These are phyloP conservation scores for Magallana nippona DNA, from an alignment of 2,888 invertebrate species.

Conservation along the genomic window DNA sequence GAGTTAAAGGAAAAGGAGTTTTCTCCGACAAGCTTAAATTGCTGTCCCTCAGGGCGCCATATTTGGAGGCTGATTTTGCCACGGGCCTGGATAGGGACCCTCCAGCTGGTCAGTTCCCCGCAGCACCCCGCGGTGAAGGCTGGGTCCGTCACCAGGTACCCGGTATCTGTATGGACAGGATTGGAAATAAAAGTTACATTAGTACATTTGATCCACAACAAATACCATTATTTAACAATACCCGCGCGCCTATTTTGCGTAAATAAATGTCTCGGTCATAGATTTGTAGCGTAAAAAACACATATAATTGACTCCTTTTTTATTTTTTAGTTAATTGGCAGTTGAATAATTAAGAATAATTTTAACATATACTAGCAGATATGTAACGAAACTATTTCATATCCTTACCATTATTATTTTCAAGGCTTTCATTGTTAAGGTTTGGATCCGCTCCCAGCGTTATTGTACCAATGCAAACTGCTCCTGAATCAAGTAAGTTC, in stretches of 20 bases:
- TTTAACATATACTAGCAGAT: too few relatives aligned
- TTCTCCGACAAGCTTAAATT: background rate
- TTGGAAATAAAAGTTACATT: background rate
- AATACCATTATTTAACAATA: too few relatives aligned
- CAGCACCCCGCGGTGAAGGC: conserved; percentile 44
- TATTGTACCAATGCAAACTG: background rate
- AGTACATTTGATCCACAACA: too few relatives aligned
- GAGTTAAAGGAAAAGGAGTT: conserved; percentile 22
- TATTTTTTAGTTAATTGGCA: too few relatives aligned
- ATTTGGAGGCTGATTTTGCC: conserved; percentile 53
- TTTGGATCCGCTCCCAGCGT: background rate
- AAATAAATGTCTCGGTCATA: too few relatives aligned
- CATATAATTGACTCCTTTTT: too few relatives aligned
- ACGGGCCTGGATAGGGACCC: conserved; percentile 39
- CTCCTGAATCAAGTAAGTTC: background rate
- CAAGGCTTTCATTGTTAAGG: background rate
- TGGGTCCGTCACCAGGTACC: conserved; percentile 29
- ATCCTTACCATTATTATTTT: background rate
- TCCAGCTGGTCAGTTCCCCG: conserved; percentile 51
- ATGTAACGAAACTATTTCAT: background rate
- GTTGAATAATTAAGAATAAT: too few relatives aligned
- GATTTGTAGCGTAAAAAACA: too few relatives aligned
- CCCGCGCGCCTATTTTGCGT: too few relatives aligned
- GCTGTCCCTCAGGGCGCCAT: conserved; percentile 37
- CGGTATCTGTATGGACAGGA: background rate